These are phyloP conservation scores for Pelmatolapia mariae DNA, from an alignment of 2,113 vertebrate species.

Conservation along the genomic window DNA sequence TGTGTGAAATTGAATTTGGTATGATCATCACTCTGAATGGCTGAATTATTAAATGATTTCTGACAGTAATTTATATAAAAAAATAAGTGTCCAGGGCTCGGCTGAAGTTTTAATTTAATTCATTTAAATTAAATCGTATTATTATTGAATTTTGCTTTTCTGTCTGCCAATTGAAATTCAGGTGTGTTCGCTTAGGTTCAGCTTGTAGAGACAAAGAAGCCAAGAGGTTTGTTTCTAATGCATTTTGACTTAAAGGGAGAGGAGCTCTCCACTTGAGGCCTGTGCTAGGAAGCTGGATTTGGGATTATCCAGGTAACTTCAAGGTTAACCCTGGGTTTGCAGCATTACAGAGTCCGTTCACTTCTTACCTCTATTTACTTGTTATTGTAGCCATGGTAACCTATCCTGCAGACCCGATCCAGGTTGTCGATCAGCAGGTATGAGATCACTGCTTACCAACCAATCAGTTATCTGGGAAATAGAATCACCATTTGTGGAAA, in stretches of 20 bases:
- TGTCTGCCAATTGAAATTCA: neutral
- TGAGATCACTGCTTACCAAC: neutral
- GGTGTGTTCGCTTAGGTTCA: neutral
- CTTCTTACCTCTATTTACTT: neutral
- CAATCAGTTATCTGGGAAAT: neutral
- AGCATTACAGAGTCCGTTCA: neutral
- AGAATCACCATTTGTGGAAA: neutral
- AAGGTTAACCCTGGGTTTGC: neutral
- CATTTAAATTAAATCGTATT: neutral
- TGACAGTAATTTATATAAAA: neutral
- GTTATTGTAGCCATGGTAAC: neutral
- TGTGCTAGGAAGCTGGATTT: neutral
- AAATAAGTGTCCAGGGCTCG: neutral
- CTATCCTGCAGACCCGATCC: neutral
- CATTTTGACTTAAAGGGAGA: neutral
- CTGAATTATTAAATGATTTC: neutral
- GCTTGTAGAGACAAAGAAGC: neutral
- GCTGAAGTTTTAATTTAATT: neutral
- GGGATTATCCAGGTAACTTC: neutral
- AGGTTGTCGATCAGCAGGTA: neutral
- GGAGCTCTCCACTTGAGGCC: neutral
- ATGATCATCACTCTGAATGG: neutral
- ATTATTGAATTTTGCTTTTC: constrained; percentile 2
- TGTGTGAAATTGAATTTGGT: constrained; percentile 10
- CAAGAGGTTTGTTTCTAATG: neutral